Conservation (phyloP, 2,888 invertebrate species). For the Plagiodera versicolora region DNA sequence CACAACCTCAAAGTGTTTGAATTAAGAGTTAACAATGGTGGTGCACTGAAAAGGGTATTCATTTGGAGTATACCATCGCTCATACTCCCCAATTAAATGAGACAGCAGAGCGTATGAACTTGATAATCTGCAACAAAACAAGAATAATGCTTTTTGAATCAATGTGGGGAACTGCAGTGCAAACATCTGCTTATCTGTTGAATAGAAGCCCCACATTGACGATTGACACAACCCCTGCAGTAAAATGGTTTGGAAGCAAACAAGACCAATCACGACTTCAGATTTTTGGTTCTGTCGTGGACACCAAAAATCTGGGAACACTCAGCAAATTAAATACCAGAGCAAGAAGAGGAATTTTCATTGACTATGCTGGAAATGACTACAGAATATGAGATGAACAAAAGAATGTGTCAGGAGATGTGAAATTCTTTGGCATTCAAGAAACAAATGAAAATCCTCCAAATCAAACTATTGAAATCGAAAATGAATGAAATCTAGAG, state of each 20-base stretch:
- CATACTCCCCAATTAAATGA: slow-evolving; percentile 7
- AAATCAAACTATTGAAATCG: background rate
- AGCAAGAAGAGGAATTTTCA: too few relatives aligned
- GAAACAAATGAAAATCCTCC: background rate
- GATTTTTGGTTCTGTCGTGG: background rate
- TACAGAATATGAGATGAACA: too few relatives aligned
- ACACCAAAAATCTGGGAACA: background rate
- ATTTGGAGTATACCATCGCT: background rate
- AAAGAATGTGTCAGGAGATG: too few relatives aligned
- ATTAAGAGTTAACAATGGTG: background rate
- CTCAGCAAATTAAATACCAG: background rate
- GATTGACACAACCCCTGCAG: background rate
- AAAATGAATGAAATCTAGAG: background rate
- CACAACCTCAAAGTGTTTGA: too few relatives aligned
- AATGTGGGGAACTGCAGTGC: background rate
- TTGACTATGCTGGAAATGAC: too few relatives aligned
- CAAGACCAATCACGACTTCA: slow-evolving; percentile 6
- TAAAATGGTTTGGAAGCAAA: slow-evolving; percentile 4
- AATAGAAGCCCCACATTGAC: background rate
- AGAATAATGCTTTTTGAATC: background rate
- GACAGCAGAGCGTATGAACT: slow-evolving; percentile 10
- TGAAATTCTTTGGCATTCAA: too few relatives aligned
- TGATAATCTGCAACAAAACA: too few relatives aligned
- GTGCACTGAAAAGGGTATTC: background rate
- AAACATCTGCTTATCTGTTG: slow-evolving; percentile 5